These are phyloP conservation scores for Ciconia stormi DNA, from an alignment of 2,113 vertebrate species.

Conservation along the genomic window DNA sequence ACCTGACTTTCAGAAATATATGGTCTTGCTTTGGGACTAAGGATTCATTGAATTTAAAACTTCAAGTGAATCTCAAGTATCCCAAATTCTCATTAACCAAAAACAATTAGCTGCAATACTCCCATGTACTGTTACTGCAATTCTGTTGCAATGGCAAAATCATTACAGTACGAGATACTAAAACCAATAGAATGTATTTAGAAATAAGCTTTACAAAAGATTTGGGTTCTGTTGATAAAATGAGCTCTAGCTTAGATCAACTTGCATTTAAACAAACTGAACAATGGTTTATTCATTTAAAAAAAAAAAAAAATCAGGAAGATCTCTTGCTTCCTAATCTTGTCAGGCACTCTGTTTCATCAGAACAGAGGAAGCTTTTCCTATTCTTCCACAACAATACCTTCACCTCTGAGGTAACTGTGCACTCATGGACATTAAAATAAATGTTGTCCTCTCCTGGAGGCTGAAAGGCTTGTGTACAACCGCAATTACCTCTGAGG, in stretches of 20 bases:
- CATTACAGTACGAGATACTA: not conserved
- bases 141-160: not conserved
- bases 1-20: not conserved
- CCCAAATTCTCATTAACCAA: not conserved
- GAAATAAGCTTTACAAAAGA: not conserved
- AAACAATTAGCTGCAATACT: not conserved
- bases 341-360: not conserved
- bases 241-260: not conserved
- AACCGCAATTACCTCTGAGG: constrained; percentile 48
- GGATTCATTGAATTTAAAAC: not conserved
- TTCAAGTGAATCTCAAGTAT: not conserved
- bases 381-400: constrained; percentile 46
- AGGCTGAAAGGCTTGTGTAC: constrained; percentile 31
- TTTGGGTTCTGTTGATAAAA: not conserved
- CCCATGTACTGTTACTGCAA: not conserved
- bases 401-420: constrained; percentile 20
- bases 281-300: not conserved
- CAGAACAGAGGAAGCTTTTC: not conserved
- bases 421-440: constrained; percentile 39
- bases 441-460: constrained; percentile 38
- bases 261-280: not conserved
- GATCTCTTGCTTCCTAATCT: constrained; percentile 11
- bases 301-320: not conserved
- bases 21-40: not conserved
- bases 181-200: not conserved